These are phyloP conservation scores for Philypnodon macrostomus DNA, from an alignment of 2,797 vertebrate species.

Conservation along the genomic window DNA sequence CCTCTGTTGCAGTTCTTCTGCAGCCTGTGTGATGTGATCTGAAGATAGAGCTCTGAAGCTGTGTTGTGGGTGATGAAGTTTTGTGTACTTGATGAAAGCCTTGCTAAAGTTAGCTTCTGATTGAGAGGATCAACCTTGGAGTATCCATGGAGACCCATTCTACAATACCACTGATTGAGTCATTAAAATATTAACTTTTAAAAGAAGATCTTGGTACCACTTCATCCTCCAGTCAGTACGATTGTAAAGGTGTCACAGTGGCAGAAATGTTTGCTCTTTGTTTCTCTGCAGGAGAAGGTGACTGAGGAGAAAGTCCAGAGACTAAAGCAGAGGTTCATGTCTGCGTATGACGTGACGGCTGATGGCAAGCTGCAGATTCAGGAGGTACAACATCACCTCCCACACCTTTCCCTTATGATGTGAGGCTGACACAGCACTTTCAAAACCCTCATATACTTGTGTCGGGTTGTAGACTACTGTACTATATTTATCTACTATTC, in stretches of 20 bases:
- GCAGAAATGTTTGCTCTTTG: not conserved
- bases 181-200: slow-evolving; percentile 3
- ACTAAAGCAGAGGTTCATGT: slow-evolving; percentile 86
- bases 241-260: slow-evolving; percentile 1
- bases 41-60: too few relatives aligned
- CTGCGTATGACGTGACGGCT: slow-evolving; percentile 75
- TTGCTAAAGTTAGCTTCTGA: not conserved
- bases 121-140: slow-evolving; percentile 9
- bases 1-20: not conserved
- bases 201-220: not conserved
- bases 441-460: too few relatives aligned
- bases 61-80: not conserved
- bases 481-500: too few relatives aligned
- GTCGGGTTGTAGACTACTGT: too few relatives aligned
- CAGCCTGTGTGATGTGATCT: too few relatives aligned
- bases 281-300: slow-evolving; percentile 72
- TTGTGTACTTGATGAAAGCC: not conserved
- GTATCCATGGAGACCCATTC: slow-evolving; percentile 55
- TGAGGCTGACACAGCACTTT: too few relatives aligned
- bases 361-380: slow-evolving; percentile 88
- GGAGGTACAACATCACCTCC: slow-evolving; percentile 74
- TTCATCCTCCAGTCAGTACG: not conserved
- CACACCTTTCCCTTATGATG: too few relatives aligned
- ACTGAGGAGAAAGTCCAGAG: slow-evolving; percentile 80
- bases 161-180: slow-evolving; percentile 44